Conservation (phyloP, 2,888 invertebrate species). For the Sepiola atlantica region DNA sequence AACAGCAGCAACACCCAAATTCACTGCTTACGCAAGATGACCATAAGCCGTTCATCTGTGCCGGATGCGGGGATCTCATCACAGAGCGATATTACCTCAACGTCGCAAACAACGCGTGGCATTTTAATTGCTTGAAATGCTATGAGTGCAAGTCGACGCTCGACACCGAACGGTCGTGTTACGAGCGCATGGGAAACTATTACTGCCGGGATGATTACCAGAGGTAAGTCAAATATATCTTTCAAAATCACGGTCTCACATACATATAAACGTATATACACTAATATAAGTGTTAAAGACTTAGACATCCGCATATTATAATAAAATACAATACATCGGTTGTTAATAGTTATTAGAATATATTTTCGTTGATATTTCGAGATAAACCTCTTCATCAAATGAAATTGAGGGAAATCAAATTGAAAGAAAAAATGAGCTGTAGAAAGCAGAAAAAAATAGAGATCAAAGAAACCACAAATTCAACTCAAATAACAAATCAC, state of each 20-base stretch:
- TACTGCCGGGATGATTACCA: constrained; percentile 24
- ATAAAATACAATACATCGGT: too few species aligned
- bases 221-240: constrained; percentile 8
- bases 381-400: too few species aligned
- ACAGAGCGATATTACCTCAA: constrained; percentile 32
- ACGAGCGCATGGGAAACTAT: constrained; percentile 38
- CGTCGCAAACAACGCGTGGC: constrained; percentile 23
- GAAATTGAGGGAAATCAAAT: not conserved
- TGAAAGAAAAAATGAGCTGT: not conserved
- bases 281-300: not conserved
- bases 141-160: constrained; percentile 33
- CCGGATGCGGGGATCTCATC: constrained; percentile 38
- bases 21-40: not conserved
- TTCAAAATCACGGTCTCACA: not conserved
- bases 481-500: too few species aligned
- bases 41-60: constrained; percentile 20
- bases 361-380: too few species aligned
- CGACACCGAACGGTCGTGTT: constrained; percentile 12
- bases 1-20: not conserved
- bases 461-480: not conserved
- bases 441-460: not conserved
- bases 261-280: not conserved
- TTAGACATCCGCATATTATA: not conserved
- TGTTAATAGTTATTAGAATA: too few species aligned
- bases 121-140: constrained; percentile 39